Evolutionary conservation across 1,140 invertebrate species (phyloP).

Genomic region (Pseudomyrmex gracilis): DNA sequence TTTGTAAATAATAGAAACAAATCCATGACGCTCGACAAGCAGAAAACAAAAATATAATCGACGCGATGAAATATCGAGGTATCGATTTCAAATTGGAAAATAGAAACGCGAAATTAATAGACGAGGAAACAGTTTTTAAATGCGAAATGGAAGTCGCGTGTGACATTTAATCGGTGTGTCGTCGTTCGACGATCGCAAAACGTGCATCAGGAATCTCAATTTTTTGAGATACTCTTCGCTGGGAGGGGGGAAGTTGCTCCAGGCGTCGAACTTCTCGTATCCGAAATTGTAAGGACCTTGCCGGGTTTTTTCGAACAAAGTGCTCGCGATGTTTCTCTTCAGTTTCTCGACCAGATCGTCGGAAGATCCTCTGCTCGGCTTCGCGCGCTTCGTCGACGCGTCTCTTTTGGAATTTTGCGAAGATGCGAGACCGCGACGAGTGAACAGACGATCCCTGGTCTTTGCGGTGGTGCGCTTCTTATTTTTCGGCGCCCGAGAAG

Average conservation of each 20-base stretch:
- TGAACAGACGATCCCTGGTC: too few species aligned
- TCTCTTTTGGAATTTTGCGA: not conserved
- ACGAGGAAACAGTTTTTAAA: not conserved
- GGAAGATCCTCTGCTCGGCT: not conserved
- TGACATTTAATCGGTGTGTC: conserved; percentile 3
- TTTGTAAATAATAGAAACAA: not conserved
- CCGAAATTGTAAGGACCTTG: not conserved
- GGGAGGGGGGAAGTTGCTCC: not conserved
- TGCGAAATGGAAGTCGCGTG: not conserved
- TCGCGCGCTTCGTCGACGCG: conserved; percentile 4
- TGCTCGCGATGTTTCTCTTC: not conserved
- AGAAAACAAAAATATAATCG: too few species aligned
- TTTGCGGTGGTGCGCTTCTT: not conserved
- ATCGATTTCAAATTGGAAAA: too few species aligned
- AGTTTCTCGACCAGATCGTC: not conserved
- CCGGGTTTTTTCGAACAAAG: not conserved
- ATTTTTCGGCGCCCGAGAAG: conserved; percentile 10
- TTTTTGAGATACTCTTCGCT: not conserved
- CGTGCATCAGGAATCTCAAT: not conserved
- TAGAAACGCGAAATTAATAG: too few species aligned
- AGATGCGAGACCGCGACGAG: too few species aligned
- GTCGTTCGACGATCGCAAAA: not conserved
- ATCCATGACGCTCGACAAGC: too few species aligned
- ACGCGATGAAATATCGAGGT: too few species aligned
- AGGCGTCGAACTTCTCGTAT: not conserved